These are phyloP conservation scores for Eulimnadia texana DNA, from an alignment of 1,140 invertebrate species.

Conservation along the genomic window DNA sequence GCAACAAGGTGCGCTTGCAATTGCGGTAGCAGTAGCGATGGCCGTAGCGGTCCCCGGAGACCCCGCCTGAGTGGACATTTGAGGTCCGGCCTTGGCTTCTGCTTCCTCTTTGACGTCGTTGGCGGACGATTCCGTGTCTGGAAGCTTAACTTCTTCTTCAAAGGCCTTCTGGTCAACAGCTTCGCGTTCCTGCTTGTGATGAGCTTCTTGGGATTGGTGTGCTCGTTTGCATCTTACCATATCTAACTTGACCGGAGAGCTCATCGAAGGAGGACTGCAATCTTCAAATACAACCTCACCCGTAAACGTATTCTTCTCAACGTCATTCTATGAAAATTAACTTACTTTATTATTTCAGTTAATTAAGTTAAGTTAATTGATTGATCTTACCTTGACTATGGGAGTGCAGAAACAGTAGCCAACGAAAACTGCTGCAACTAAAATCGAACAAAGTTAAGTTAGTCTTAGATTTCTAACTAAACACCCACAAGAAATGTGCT, in stretches of 20 bases:
- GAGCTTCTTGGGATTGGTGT: not conserved
- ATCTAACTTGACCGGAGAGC: not conserved
- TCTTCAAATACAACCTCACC: not conserved
- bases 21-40: not conserved
- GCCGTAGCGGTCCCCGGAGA: not conserved
- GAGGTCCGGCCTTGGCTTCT: too few species aligned
- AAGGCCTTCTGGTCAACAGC: not conserved
- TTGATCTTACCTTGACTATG: not conserved
- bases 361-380: not conserved
- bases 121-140: not conserved
- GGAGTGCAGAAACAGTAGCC: not conserved
- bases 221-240: not conserved
- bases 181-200: not conserved
- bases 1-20: too few species aligned
- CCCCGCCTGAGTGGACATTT: too few species aligned
- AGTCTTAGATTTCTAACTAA: too few species aligned
- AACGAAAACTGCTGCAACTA: not conserved
- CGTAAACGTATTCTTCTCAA: too few species aligned
- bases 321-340: too few species aligned
- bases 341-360: too few species aligned
- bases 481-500: too few species aligned
- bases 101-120: not conserved
- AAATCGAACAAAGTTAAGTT: not conserved
- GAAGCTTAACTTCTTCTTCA: too few species aligned
- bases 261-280: not conserved